phyloP scores from a whole-genome alignment of 2,888 invertebrate genomes.

The Drosophila tripunctata region DNA sequence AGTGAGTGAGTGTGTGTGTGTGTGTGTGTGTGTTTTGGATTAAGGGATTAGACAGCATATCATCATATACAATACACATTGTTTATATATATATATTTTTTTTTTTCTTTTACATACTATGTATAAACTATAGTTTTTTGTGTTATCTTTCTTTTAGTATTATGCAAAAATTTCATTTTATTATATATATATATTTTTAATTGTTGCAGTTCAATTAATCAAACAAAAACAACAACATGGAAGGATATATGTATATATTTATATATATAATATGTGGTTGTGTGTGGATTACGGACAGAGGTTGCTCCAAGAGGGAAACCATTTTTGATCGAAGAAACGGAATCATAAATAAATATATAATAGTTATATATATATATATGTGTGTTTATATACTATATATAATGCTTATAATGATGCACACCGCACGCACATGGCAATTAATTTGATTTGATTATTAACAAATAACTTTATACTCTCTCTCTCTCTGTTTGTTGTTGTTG shows the following conservation, averaged over 20 bases:
- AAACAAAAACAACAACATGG: slow-evolving; percentile 22
- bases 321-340: slow-evolving; percentile 34
- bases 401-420: slow-evolving; percentile 28
- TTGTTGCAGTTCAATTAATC: slow-evolving; percentile 26
- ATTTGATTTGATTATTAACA: slow-evolving; percentile 55
- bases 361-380: background rate
- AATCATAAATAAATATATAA: slow-evolving; percentile 36
- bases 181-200: slow-evolving; percentile 27
- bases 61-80: slow-evolving; percentile 74
- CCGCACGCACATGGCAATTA: slow-evolving; percentile 38
- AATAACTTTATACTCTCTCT: slow-evolving; percentile 62
- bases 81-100: too few relatives aligned
- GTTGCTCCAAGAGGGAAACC: slow-evolving; percentile 57
- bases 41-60: slow-evolving; percentile 74
- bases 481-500: slow-evolving; percentile 27
- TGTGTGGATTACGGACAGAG: slow-evolving; percentile 26
- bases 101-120: slow-evolving; percentile 71
- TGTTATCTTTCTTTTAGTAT: too few relatives aligned
- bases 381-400: slow-evolving; percentile 20
- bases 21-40: slow-evolving; percentile 65
- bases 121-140: slow-evolving; percentile 62
- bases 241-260: slow-evolving; percentile 14
- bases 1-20: slow-evolving; percentile 39
- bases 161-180: slow-evolving; percentile 38
- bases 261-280: slow-evolving; percentile 5